Conservation (phyloP, 2,113 vertebrate genomes). For the Columba livia region DNA sequence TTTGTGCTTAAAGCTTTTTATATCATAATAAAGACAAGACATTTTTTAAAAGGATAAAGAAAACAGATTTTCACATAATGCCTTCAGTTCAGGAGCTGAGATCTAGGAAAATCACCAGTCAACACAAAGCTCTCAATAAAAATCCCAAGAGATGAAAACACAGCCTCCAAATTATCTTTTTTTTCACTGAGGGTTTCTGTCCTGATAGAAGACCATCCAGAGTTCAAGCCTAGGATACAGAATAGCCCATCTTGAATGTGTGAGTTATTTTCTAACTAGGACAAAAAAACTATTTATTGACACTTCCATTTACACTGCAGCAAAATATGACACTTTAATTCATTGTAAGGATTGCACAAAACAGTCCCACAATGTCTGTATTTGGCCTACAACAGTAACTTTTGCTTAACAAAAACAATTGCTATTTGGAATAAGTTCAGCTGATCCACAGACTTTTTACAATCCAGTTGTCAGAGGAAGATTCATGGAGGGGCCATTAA, state of each 20-base stretch:
- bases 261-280: neutral
- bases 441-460: neutral
- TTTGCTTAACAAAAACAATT: neutral
- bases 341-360: neutral
- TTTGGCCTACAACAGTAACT: conserved; percentile 14
- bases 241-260: neutral
- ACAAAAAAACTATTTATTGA: neutral
- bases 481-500: neutral
- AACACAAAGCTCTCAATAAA: neutral
- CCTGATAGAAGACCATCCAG: neutral
- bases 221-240: neutral
- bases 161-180: neutral
- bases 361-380: neutral
- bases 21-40: neutral
- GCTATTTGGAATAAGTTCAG: neutral
- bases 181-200: neutral
- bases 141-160: neutral
- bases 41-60: neutral
- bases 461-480: neutral
- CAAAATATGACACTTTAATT: neutral
- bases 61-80: neutral
- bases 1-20: neutral
- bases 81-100: neutral
- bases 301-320: neutral
- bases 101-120: neutral